Conservation (phyloP, 2,113 vertebrate species). For the Pygoscelis antarcticus region DNA sequence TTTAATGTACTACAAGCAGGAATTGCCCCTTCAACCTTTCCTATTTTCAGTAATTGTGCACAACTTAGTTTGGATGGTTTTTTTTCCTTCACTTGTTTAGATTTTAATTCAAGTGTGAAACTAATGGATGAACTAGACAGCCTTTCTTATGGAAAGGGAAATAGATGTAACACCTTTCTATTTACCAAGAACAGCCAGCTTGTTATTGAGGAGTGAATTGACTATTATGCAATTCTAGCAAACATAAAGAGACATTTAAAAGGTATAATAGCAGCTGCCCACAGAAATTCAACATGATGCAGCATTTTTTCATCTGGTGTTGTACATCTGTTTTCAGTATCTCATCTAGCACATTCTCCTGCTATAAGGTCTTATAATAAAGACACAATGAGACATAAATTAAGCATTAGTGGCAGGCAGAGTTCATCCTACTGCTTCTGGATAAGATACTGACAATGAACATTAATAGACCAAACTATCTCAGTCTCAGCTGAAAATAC, state of each 20-base stretch:
- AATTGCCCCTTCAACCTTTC: background rate
- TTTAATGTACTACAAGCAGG: background rate
- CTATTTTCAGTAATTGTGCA: background rate
- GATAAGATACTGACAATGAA: conserved; percentile 10
- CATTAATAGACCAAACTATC: conserved; percentile 2
- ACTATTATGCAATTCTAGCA: background rate
- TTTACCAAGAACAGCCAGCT: conserved; percentile 4
- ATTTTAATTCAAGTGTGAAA: background rate
- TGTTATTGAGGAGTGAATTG: background rate
- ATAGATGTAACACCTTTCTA: background rate
- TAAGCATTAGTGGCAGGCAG: conserved; percentile 45
- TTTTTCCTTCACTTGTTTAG: background rate
- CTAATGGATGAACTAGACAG: background rate
- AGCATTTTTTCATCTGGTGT: conserved; percentile 16
- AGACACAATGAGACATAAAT: conserved; percentile 2
- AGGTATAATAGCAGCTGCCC: conserved; percentile 33
- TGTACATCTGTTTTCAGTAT: conserved; percentile 46
- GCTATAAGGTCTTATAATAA: background rate
- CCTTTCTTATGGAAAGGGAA: background rate
- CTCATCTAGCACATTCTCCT: background rate
- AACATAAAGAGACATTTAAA: conserved; percentile 20
- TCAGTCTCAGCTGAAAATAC: conserved; percentile 9
- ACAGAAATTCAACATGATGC: background rate
- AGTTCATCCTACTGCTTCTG: conserved; percentile 40
- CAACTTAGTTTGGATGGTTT: fast-evolving